Percentiles rank a stretch among this genome's conserved stretches.
These are phyloP conservation scores for Chelidonichthys spinosus DNA, from an alignment of 2,797 vertebrate species.

Conservation along the genomic window DNA sequence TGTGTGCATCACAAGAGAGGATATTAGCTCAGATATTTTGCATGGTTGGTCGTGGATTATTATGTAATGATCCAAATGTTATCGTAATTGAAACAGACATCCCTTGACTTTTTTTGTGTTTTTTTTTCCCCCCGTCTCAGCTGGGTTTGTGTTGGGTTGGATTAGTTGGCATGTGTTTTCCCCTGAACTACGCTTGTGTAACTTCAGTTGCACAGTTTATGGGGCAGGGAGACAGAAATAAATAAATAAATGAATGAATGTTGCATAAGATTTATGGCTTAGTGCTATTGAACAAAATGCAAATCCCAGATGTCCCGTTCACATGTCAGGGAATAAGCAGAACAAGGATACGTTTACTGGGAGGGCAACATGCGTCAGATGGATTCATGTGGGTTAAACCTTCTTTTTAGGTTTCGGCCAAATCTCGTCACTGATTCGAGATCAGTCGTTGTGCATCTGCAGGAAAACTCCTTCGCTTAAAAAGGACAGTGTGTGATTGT, in stretches of 20 bases:
- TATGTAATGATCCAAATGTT: constrained; percentile 79
- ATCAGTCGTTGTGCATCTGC: neutral
- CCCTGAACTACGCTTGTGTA: constrained; percentile 76
- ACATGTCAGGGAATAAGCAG: constrained; percentile 55
- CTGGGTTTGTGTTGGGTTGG: constrained; percentile 66
- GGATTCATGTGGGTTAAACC: constrained; percentile 5
- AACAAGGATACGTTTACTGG: constrained; percentile 8
- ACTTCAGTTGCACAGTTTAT: constrained; percentile 71
- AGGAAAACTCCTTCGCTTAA: neutral
- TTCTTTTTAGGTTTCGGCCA: constrained; percentile 11
- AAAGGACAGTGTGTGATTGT: neutral
- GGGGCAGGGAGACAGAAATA: constrained; percentile 40
- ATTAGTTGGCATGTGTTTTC: constrained; percentile 78
- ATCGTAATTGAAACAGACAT: constrained; percentile 80
- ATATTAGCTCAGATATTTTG: constrained; percentile 71
- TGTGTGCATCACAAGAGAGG: constrained; percentile 47
- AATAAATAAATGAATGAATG: constrained; percentile 31
- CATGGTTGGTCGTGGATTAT: constrained; percentile 70
- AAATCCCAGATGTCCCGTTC: constrained; percentile 61
- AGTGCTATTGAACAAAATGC: constrained; percentile 63
- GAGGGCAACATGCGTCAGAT: neutral
- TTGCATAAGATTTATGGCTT: constrained; percentile 78
- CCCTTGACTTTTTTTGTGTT: constrained; percentile 62
- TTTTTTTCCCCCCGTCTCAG: constrained; percentile 41
- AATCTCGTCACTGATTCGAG: constrained; percentile 25